Evolutionary conservation across 2,888 invertebrate species (phyloP).

Genomic region (Drosophila formosana): DNA sequence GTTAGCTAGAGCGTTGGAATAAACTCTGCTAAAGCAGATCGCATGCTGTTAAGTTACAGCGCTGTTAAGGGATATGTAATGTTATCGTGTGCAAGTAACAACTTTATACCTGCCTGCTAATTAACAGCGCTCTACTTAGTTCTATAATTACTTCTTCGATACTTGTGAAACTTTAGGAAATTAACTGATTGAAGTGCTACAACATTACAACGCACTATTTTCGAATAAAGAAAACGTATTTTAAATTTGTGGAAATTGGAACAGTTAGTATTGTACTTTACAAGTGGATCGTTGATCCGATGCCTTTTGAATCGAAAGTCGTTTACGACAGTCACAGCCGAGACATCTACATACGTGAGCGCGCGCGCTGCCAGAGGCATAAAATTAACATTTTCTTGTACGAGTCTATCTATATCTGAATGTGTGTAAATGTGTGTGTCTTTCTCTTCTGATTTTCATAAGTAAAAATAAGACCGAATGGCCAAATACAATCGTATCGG

Average conservation of each 20-base stretch:
- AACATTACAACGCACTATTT: slow-evolving; percentile 11
- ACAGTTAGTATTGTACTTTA: slow-evolving; percentile 20
- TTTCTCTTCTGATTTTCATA: slow-evolving; percentile 36
- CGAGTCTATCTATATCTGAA: slow-evolving; percentile 1
- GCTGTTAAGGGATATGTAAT: neutral
- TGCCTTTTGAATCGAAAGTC: slow-evolving; percentile 32
- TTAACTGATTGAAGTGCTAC: neutral
- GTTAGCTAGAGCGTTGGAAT: neutral
- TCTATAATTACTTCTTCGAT: neutral
- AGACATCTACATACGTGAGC: slow-evolving; percentile 27
- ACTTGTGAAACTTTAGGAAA: neutral
- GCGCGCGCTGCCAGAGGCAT: slow-evolving; percentile 48
- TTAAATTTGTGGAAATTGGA: slow-evolving; percentile 2
- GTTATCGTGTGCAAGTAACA: neutral
- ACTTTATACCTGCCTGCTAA: neutral
- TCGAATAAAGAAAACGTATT: slow-evolving; percentile 9
- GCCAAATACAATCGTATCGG: slow-evolving; percentile 33
- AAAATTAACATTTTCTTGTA: slow-evolving; percentile 57
- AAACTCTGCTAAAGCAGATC: too few relatives aligned
- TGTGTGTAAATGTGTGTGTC: slow-evolving; percentile 26
- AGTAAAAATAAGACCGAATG: slow-evolving; percentile 38
- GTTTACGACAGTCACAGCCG: slow-evolving; percentile 29
- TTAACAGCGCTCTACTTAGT: neutral
- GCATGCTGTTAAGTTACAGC: neutral
- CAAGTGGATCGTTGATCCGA: slow-evolving; percentile 26